Base-by-base conservation (phyloP, 30 jellyfish, hydroid and myxozoan genomes). In the Chrysaora quinquecirrha region DNA sequence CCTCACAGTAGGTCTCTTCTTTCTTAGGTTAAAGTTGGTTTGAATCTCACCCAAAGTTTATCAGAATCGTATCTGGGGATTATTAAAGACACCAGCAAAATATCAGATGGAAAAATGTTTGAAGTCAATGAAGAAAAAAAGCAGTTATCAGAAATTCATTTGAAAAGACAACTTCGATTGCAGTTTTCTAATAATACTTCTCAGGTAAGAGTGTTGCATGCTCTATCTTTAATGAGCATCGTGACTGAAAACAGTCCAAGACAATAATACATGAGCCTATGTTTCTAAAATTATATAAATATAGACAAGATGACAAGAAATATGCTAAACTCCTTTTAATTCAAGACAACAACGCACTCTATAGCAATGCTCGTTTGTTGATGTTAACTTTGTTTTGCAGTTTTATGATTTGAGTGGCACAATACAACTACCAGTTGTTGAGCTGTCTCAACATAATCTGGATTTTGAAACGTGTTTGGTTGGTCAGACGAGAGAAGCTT, bases 401-500 rank as follows among this genome's bases (percentile, higher is more conserved):
- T 3, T 71, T 10, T 58, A 82, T 69, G 48, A 54, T 47, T 50
- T 82, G 34, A 58, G 31, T 16, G 85, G 70, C 4, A 23, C 73
- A 67, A 69, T 82, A 12, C 77, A 68, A 19, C 72, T 68, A 18
- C 85, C 92, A 10, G 64, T 50, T 29, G 80, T 82, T 18, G 47
- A 64, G 24, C 80, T 82, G 19, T 56, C 92, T 3, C 35, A 75
- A 12, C 79, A 35, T 4, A 50, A 4, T 28, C 21, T 82, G 54
- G 68, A 83, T 48, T 83, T 83, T 64, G 87, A 76, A 46, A 83
- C 82, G 14, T 83, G 94, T 63, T 64, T 71, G 25, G 78, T 73
- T 20, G 87, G 76, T n/a, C 94, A 83, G 52, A 78, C 61, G n/a
- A 83, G 87, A 49, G 94, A 83, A 34, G 56, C 35, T 11, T 82